A percentile compares a stretch with the other conserved stretches of the same genome.
Evolutionary conservation across 2,113 vertebrate genomes (phyloP).

Genomic region (Chauna torquata): DNA sequence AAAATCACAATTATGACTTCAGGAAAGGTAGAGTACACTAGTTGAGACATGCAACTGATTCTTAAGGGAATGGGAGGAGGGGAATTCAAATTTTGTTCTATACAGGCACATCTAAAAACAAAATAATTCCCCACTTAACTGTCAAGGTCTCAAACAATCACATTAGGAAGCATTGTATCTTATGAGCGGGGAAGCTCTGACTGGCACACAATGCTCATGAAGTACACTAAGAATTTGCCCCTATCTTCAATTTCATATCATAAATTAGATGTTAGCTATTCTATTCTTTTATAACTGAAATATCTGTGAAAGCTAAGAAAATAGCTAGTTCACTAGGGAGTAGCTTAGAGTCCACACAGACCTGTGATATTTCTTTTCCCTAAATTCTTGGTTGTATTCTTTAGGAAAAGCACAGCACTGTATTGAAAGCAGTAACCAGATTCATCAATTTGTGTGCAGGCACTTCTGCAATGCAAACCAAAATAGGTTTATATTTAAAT

Average conservation of each 20-base stretch:
- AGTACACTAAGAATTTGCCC: background rate
- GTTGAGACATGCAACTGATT: constrained; percentile 19
- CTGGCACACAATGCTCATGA: background rate
- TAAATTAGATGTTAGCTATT: background rate
- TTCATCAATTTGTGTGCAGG: background rate
- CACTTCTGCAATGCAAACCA: background rate
- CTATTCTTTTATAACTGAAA: background rate
- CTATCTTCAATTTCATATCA: background rate
- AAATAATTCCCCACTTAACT: background rate
- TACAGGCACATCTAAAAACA: background rate
- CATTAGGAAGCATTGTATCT: background rate
- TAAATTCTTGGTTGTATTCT: background rate
- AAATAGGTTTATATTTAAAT: background rate
- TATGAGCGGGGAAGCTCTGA: background rate
- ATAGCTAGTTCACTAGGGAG: background rate
- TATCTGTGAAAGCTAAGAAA: background rate
- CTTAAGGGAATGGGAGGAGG: background rate
- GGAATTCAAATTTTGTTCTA: background rate
- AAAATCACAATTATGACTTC: constrained; percentile 54
- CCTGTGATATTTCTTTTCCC: background rate
- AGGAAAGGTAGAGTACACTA: constrained; percentile 50
- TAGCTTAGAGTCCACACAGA: background rate
- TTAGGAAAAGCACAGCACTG: background rate
- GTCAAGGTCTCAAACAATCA: background rate
- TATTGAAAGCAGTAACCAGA: background rate